Base-by-base conservation (phyloP, 2,888 invertebrate species). In the Cerastis leucographa region DNA sequence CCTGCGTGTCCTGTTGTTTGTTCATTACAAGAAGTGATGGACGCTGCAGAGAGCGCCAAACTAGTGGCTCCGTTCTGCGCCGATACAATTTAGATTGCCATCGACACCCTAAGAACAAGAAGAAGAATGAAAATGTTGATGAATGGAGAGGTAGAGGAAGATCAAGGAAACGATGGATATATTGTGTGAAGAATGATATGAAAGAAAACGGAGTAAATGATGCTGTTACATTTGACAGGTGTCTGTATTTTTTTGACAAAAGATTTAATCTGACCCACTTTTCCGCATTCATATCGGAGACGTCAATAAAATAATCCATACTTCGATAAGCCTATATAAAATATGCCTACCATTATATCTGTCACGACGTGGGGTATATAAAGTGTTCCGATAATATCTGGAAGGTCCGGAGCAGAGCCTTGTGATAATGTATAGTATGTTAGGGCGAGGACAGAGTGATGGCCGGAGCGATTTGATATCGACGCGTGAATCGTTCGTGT, bases 381-480 rank as follows among this genome's bases (percentile, higher is more conserved):
- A 49, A 61, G 40, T 64, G 44, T 59, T 61, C 2, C 9, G 67
- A 67, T 40, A 44, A 25, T 17, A 73, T 76, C 76, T 81, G 14
- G 74, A 79, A 81, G 78, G 75, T 83, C 78, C 77, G 61, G 56
- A 17, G 29, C 29, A 22, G 51, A 72, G 54, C 77, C 84, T 85
- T 81, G 79, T 79, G 76, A 76, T 83, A 67, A 62, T 49, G 5
- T 40, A 56, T 71, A n/a, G 69, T 71, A 17, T 74, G 40, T 68
- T 22, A n/a, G 29, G 40, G 2, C 40, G 51, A 49, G 54, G 67
- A 61, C 25, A 76, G 40, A 40, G 51, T 66, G 75, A 2, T 19
- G 19, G 71, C 35, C 73, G 59, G 14, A 80, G 85, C 74, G 83
- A 64, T 73, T 79, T 78, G 1, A 8, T 42, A 54, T 35, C 42